Evolutionary conservation across 2,888 invertebrate genomes (phyloP), one percentile per base, ranked within the genome.

Genomic region (Ophion ventricosus): DNA sequence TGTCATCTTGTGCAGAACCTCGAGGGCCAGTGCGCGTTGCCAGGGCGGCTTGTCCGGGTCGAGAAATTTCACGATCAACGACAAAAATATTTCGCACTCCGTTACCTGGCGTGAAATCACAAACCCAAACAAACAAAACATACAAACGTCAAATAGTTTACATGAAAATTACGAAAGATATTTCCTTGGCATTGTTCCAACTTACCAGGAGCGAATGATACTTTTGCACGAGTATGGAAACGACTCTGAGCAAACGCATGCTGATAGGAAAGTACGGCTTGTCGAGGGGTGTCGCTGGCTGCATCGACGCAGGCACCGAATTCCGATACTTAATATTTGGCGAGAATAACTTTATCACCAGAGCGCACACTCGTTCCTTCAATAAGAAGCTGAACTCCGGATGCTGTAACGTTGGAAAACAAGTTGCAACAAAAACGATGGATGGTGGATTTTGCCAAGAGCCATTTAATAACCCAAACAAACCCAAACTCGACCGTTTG

Each of bases 61-160:
- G 93, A 99, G 94, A 94, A 99, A 99, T 94, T 99, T 99, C 56
- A 99, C 98, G 75, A 99, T 97, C 73, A 99, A 94, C 0, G 99
- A 99, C 63, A 99, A 94, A 94, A 99, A 99, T 92, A 99, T 99
- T 94, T 99, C 99, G 93, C 99, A 99, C 94, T 99, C 99, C 0
- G 99, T 99, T 43, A 98, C 96, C 98, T 97, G 92, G 0, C 20
- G 20, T 23, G 1, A 20, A 20, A 57, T 11, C n/a, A n/a, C n/a
- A n/a, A 11, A 76, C 2, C 26, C 92, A 91, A 85, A 80, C 85
- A 88, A 84, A 86, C 72, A 85, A 54, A 54, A 7, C 11, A 17
- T 56, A 29, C 14, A 56, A 26, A 59, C 10, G n/a, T n/a, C n/a
- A n/a, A n/a, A 56, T 25, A 25, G 25, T 20, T n/a, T 26, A 29